Percentiles rank a stretch among this genome's conserved stretches.
These are phyloP conservation scores for Merops nubicus DNA, from an alignment of 2,113 vertebrate genomes.

Conservation along the genomic window DNA sequence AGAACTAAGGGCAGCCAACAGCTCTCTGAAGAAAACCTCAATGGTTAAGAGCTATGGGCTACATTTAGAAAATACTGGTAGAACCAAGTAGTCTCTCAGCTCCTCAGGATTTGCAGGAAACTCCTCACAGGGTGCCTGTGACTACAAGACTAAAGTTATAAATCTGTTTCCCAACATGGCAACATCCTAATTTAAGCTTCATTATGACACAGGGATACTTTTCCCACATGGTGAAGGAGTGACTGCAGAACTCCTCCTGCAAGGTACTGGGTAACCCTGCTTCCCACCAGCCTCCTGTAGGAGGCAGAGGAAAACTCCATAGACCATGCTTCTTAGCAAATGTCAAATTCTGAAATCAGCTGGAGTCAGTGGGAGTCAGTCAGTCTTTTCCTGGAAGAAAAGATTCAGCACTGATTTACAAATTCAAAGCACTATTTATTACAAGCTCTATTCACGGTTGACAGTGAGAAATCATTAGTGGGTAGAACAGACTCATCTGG, in stretches of 20 bases:
- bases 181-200: not conserved
- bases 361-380: not conserved
- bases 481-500: not conserved
- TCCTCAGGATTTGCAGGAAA: not conserved
- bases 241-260: not conserved
- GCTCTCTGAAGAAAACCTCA: not conserved
- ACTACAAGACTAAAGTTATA: not conserved
- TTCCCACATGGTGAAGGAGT: not conserved
- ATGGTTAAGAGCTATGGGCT: not conserved
- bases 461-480: not conserved
- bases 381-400: not conserved
- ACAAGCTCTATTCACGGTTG: not conserved
- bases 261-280: not conserved
- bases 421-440: not conserved
- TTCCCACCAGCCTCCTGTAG: not conserved
- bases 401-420: not conserved
- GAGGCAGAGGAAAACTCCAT: not conserved
- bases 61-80: not conserved
- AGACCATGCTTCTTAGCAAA: not conserved
- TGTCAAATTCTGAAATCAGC: not conserved
- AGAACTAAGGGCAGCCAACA: not conserved
- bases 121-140: not conserved
- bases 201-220: not conserved
- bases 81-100: not conserved
- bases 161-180: not conserved